phyloP scores from a whole-genome alignment of 35 echinoderm and acorn worm species.

The Lytechinus pictus region DNA sequence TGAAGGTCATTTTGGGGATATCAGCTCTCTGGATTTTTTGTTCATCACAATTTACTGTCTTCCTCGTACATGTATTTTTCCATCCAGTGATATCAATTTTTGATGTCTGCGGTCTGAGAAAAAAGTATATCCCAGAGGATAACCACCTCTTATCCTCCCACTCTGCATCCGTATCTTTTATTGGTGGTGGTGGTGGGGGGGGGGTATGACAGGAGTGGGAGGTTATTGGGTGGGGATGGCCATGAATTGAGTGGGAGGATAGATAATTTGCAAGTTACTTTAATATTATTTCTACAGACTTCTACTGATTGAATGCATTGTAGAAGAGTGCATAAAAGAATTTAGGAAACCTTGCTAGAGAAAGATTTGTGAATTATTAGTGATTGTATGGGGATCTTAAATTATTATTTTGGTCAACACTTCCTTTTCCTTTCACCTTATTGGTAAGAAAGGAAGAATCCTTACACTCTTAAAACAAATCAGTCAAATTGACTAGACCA shows the following conservation, averaged over 20 bases:
- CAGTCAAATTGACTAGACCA: too few species aligned
- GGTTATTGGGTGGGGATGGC: too few species aligned
- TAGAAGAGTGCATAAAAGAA: background rate
- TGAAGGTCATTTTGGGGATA: background rate
- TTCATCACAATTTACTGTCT: background rate
- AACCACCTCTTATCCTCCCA: background rate
- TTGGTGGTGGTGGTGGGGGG: background rate
- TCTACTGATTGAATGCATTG: background rate
- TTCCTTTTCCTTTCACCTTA: too few species aligned
- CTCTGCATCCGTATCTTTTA: background rate
- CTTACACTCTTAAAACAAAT: too few species aligned
- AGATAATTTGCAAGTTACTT: background rate
- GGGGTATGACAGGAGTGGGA: too few species aligned
- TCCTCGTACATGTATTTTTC: background rate
- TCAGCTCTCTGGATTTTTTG: background rate
- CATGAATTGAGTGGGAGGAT: background rate
- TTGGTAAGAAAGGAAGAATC: too few species aligned
- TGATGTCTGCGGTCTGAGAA: background rate
- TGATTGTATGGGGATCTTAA: too few species aligned
- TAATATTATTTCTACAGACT: background rate
- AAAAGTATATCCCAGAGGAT: background rate
- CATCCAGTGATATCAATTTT: background rate
- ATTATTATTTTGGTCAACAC: too few species aligned
- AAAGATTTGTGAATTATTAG: background rate
- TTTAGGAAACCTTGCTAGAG: background rate